phyloP scores from a whole-genome alignment of 1,140 invertebrate genomes.

The Eciton burchellii region DNA sequence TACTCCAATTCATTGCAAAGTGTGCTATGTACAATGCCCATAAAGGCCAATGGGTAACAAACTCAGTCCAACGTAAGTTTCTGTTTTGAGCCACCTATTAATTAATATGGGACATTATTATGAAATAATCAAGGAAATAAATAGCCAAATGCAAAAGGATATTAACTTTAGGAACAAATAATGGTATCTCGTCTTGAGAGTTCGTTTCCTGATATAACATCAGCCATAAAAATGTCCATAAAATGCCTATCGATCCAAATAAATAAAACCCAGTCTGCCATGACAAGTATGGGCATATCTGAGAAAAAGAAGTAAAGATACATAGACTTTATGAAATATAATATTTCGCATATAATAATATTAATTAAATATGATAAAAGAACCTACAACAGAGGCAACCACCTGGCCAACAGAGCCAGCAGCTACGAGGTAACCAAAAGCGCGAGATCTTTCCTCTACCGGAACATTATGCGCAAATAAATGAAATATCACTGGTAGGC shows the following conservation, averaged over 20 bases:
- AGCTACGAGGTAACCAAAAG: conserved; percentile 92
- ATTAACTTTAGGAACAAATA: conserved; percentile 88
- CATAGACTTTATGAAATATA: background rate
- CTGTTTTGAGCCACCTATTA: conserved; percentile 86
- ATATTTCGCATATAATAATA: background rate
- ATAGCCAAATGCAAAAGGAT: background rate
- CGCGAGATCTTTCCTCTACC: conserved; percentile 90
- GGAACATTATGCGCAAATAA: conserved; percentile 92
- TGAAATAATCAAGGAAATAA: background rate
- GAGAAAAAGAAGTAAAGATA: conserved; percentile 39
- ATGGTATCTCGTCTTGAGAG: conserved; percentile 88
- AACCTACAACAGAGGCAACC: conserved; percentile 89
- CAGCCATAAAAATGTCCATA: conserved; percentile 90
- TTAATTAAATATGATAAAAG: conserved; percentile 3
- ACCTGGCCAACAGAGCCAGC: conserved; percentile 92
- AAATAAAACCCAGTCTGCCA: conserved; percentile 91
- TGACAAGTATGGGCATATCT: conserved; percentile 88
- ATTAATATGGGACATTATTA: conserved; percentile 48
- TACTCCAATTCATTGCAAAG: conserved; percentile 95
- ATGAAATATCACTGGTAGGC: conserved; percentile 93
- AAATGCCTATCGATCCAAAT: conserved; percentile 90
- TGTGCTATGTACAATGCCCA: conserved; percentile 93
- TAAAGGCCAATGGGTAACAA: conserved; percentile 90
- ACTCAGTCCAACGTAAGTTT: conserved; percentile 89
- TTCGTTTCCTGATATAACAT: conserved; percentile 87